These are phyloP conservation scores for Apamea epomidion DNA, from an alignment of 2,888 invertebrate species.

Conservation along the genomic window DNA sequence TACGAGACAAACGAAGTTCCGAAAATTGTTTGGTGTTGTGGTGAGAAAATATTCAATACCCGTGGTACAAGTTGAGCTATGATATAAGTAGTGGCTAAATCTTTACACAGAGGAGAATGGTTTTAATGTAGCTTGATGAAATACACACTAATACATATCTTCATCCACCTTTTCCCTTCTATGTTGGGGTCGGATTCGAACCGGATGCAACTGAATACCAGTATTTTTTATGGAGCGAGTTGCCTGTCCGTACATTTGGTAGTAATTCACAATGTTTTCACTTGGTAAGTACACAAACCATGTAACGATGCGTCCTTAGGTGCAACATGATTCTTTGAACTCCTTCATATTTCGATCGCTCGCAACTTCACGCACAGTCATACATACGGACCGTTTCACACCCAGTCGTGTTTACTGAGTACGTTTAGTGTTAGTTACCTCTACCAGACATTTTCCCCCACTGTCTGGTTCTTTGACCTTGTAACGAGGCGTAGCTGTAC, in stretches of 20 bases:
- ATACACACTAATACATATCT: neutral
- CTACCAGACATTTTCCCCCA: slow-evolving; percentile 60
- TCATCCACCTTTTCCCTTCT: neutral
- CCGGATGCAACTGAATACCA: neutral
- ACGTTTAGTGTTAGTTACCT: slow-evolving; percentile 52
- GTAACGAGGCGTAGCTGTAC: slow-evolving; percentile 61
- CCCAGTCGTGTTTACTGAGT: slow-evolving; percentile 36
- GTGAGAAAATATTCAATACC: neutral
- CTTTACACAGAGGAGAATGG: neutral
- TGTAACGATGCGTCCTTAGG: neutral
- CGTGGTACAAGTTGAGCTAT: neutral
- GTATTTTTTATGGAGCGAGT: too few species aligned
- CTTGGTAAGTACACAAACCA: neutral
- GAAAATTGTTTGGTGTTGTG: slow-evolving; percentile 7
- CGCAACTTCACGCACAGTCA: neutral
- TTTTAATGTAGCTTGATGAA: neutral
- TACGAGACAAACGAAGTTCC: slow-evolving; percentile 15
- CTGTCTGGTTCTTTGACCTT: slow-evolving; percentile 75
- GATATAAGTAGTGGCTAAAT: neutral
- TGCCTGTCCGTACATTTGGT: too few species aligned
- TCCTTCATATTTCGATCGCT: neutral
- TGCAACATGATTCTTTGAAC: slow-evolving; percentile 1
- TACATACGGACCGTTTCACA: slow-evolving; percentile 16
- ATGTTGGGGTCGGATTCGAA: neutral
- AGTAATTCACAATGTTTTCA: too few species aligned